These are phyloP conservation scores for silkworm (Bombyx mori) DNA, from an alignment of 1,140 invertebrate species.

Conservation along the genomic window DNA sequence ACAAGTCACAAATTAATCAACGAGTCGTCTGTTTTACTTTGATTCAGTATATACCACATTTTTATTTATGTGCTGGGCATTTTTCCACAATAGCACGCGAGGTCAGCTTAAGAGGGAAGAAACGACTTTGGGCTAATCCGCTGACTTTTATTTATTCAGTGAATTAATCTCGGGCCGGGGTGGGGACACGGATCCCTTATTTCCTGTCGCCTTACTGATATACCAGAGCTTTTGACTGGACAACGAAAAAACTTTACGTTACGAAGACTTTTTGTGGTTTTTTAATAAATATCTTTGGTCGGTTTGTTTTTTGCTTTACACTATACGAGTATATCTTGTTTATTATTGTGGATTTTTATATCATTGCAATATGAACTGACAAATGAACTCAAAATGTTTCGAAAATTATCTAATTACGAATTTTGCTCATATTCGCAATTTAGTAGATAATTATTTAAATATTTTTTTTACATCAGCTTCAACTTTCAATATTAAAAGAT, in stretches of 20 bases:
- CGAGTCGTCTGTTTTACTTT: slow-evolving; percentile 28
- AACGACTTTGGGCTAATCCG: slow-evolving; percentile 68
- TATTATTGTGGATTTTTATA: too few species aligned
- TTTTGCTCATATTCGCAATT: too few species aligned
- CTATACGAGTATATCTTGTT: too few species aligned
- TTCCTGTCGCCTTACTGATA: slow-evolving; percentile 46
- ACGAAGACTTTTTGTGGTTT: too few species aligned
- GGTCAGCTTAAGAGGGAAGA: slow-evolving; percentile 68
- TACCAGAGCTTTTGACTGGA: slow-evolving; percentile 31
- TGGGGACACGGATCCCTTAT: slow-evolving; percentile 48
- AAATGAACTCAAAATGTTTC: too few species aligned
- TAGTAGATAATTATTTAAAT: too few species aligned
- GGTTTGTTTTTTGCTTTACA: too few species aligned
- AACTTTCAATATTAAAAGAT: too few species aligned
- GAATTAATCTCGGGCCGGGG: slow-evolving; percentile 60
- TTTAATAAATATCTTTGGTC: too few species aligned
- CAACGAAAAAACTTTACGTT: slow-evolving; percentile 31
- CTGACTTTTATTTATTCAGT: slow-evolving; percentile 71
- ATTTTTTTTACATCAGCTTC: too few species aligned
- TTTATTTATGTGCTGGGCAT: slow-evolving; percentile 63
- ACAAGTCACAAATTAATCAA: slow-evolving; percentile 18
- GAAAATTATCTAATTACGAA: too few species aligned
- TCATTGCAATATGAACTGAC: too few species aligned
- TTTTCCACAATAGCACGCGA: slow-evolving; percentile 65
- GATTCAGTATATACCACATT: slow-evolving; percentile 50